Evolutionary conservation across 92 coral and sea anemone genomes (phyloP).

Genomic region (Actinostola sp.): DNA sequence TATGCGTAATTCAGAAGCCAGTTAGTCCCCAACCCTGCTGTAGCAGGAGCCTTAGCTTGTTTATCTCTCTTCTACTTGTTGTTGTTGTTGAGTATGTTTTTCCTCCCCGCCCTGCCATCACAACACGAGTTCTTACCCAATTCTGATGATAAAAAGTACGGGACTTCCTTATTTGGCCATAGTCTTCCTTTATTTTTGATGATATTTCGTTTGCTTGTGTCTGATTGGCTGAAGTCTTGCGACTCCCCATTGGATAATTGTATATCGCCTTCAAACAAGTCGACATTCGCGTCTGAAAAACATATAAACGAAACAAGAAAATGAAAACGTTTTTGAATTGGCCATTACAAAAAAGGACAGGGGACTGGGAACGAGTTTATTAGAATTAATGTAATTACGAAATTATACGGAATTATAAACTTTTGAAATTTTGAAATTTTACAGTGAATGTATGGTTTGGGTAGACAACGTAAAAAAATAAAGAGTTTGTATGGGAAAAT

Average conservation of each 20-base stretch:
- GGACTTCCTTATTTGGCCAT: constrained; percentile 48
- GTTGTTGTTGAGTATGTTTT: neutral
- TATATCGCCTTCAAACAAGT: constrained; percentile 78
- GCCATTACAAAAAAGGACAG: no score
- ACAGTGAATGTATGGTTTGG: no score
- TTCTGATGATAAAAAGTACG: constrained; percentile 25
- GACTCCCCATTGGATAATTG: constrained; percentile 42
- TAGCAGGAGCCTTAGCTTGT: no score
- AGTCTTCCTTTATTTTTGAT: neutral
- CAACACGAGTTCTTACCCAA: constrained; percentile 18
- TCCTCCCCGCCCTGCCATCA: neutral
- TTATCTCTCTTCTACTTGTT: no score
- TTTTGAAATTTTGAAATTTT: no score
- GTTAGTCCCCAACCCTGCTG: no score
- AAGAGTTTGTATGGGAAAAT: no score
- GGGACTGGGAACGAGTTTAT: no score
- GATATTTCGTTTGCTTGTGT: constrained; percentile 37
- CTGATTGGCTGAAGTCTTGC: constrained; percentile 52
- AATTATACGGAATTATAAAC: no score
- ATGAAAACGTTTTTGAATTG: neutral
- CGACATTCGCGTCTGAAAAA: constrained; percentile 3
- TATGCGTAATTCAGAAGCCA: no score
- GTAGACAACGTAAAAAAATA: no score
- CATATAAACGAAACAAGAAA: neutral
- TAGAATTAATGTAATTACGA: no score